Conservation (phyloP, 2,888 invertebrate species). For the Trisateles emortualis region DNA sequence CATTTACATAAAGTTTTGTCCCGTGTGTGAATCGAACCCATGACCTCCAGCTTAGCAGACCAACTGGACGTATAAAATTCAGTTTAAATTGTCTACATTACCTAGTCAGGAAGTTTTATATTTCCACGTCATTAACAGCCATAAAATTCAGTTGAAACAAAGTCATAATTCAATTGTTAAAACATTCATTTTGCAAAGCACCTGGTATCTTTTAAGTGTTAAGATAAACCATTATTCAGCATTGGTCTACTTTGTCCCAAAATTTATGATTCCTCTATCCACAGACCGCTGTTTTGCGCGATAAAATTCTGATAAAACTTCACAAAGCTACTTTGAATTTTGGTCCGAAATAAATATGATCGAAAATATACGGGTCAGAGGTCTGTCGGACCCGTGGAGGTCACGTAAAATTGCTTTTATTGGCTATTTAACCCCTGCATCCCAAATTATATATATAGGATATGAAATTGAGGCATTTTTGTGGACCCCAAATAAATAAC, state of each 20-base stretch:
- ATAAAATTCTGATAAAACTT: constrained; percentile 6
- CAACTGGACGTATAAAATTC: no score
- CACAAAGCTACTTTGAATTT: constrained; percentile 10
- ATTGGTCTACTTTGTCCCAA: background rate
- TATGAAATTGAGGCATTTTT: background rate
- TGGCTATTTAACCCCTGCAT: constrained; percentile 3
- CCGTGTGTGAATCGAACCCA: no score
- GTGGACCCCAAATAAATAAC: constrained; percentile 25
- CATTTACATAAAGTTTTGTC: no score
- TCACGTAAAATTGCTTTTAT: constrained; percentile 18
- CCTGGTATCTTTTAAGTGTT: background rate
- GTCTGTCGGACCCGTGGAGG: background rate
- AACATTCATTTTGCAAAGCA: background rate
- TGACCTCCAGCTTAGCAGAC: no score
- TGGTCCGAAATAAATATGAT: constrained; percentile 5
- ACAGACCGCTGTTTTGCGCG: constrained; percentile 5
- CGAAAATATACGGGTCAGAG: background rate
- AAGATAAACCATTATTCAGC: constrained; percentile 7
- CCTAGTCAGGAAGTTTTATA: no score
- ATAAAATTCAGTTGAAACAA: background rate
- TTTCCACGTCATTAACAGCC: no score
- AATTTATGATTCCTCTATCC: constrained; percentile 9
- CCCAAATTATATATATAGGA: constrained; percentile 14
- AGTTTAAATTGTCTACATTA: no score
- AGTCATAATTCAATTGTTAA: background rate